phyloP scores from a whole-genome alignment of 2,113 vertebrate species.

The Clarias gariepinus region DNA sequence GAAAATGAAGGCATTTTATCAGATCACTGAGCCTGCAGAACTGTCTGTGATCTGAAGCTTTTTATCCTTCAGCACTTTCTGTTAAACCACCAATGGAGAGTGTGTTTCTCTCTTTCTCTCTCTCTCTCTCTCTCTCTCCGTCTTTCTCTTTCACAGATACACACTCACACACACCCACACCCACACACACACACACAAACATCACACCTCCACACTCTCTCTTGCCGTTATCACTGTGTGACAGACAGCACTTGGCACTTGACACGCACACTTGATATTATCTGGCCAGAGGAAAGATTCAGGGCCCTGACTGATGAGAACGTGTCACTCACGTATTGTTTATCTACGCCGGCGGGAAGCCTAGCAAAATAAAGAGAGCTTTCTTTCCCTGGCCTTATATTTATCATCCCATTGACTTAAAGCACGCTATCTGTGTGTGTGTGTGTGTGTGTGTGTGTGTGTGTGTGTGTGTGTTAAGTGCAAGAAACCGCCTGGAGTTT shows the following conservation, averaged over 20 bases:
- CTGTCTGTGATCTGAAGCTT: constrained; percentile 18
- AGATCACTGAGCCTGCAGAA: constrained; percentile 22
- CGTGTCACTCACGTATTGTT: constrained; percentile 91
- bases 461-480: constrained; percentile 39
- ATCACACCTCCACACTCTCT: constrained; percentile 36
- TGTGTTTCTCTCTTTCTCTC: background rate
- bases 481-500: constrained; percentile 36
- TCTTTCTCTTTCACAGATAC: background rate
- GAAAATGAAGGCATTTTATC: background rate
- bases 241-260: constrained; percentile 90
- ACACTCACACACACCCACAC: constrained; percentile 25
- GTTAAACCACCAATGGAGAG: constrained; percentile 31
- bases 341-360: constrained; percentile 74
- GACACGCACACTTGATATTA: constrained; percentile 92
- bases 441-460: constrained; percentile 52
- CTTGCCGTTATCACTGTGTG: constrained; percentile 89
- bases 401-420: constrained; percentile 53
- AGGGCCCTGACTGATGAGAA: constrained; percentile 82
- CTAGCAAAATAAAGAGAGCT: constrained; percentile 58
- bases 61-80: constrained; percentile 30
- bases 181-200: constrained; percentile 38
- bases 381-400: constrained; percentile 72
- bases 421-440: constrained; percentile 2
- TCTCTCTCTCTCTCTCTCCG: constrained; percentile 25
- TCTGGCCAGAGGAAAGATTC: constrained; percentile 83